Percentiles rank a stretch among this genome's conserved stretches.
Conservation (phyloP, 2,888 invertebrate genomes). For the Acanthococcus lagerstroemiae region DNA sequence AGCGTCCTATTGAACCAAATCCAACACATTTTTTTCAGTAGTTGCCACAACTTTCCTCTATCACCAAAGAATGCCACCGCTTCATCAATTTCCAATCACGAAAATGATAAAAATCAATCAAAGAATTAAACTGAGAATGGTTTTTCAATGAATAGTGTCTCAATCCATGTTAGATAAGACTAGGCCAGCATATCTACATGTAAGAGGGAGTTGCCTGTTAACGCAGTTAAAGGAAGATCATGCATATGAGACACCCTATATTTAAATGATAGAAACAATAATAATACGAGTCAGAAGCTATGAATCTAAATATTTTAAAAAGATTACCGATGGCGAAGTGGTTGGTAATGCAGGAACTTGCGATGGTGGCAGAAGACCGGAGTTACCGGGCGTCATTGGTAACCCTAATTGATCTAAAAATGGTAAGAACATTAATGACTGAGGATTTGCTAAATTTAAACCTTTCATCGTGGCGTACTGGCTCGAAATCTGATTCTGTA, state of each 20-base stretch:
- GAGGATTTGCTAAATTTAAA: slow-evolving; percentile 51
- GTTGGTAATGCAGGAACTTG: slow-evolving; percentile 6
- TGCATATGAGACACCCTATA: background rate
- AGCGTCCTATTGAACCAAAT: too few species aligned
- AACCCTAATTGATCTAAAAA: slow-evolving; percentile 53
- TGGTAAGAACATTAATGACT: slow-evolving; percentile 58
- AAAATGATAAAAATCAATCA: too few species aligned
- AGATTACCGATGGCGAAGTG: slow-evolving; percentile 12
- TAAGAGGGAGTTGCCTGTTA: too few species aligned
- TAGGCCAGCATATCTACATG: too few species aligned
- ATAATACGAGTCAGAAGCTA: background rate
- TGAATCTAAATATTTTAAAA: background rate
- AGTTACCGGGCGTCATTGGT: background rate
- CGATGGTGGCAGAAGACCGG: background rate
- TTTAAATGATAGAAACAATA: background rate
- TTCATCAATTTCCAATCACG: too few species aligned
- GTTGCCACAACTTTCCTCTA: too few species aligned
- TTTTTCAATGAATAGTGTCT: too few species aligned
- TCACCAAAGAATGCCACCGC: too few species aligned
- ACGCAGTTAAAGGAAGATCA: background rate
- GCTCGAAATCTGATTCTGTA: slow-evolving; percentile 50
- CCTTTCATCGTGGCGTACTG: slow-evolving; percentile 48
- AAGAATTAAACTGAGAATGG: too few species aligned
- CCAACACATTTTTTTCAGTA: too few species aligned
- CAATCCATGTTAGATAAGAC: too few species aligned